Base-by-base conservation (phyloP, 2,888 invertebrate genomes). In the Adineta ricciae region DNA sequence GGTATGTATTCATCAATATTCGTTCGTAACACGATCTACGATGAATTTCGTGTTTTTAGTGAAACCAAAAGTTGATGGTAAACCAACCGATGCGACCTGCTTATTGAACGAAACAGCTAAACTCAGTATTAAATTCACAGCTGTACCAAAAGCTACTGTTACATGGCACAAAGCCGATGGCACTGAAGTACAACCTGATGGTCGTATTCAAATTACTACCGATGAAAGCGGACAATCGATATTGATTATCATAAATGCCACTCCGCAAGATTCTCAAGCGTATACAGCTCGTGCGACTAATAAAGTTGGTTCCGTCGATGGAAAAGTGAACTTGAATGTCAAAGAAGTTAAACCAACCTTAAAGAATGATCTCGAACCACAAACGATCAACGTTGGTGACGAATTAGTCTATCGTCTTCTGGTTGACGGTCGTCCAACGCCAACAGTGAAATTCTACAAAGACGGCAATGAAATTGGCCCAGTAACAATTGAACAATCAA, bases 171-270 rank as follows among this genome's bases (percentile, higher is more conserved):
- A 84, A 54, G 50, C 52, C 64, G 83, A 85, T 32, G 84, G 54
- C 82, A 78, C 83, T 56, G 83, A 73, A 21, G 50, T 83, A 46
- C 24, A 14, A 32, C 16, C 78, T 24, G 85, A 85, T 82, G 85
- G 73, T 73, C 83, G 41, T 24, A 73, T 85, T 82, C 83, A 49
- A 85, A 41, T 85, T 52, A 24, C 56, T 38, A n/a, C 96, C 27
- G 95, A 95, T 90, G 96, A 97, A 90, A 96, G 96, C 88, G 95
- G 94, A 88, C 52, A 41, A 21, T 54, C 54, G 32, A 73, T 52
- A 46, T 49, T 86, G 9, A 84, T 54, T 24, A 95, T 99, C 86
- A 93, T 95, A 86, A 96, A 92, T 87, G 91, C 95, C 0, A 87
- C 87, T 24, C 87, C 88, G 11, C 89, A 89, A 84, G 90, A 90